Conservation (phyloP, 2,113 vertebrate species). For the Neofelis nebulosa region DNA sequence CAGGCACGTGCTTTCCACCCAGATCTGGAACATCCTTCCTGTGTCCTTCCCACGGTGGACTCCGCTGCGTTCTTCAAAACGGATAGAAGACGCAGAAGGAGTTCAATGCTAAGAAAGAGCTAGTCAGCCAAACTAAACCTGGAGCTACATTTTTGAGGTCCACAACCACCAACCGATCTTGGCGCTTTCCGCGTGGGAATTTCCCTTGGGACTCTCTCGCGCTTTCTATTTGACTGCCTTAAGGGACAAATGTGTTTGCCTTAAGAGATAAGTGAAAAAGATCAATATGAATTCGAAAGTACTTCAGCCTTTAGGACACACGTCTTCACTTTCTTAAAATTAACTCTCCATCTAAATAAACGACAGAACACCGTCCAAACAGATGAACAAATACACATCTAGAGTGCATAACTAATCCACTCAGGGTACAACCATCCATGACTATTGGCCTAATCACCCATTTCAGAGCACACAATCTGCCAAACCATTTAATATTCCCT, state of each 20-base stretch:
- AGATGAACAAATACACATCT: not conserved
- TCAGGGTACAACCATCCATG: not conserved
- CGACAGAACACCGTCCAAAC: not conserved
- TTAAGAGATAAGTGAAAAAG: conserved; percentile 11
- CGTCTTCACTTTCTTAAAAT: conserved; percentile 33
- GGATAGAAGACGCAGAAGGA: not conserved
- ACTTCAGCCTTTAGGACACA: not conserved
- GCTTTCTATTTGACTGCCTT: not conserved
- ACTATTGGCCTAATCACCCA: not conserved
- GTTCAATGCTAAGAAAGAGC: not conserved
- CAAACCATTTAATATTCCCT: conserved; percentile 60
- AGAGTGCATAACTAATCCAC: not conserved
- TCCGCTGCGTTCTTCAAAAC: not conserved
- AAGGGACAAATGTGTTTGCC: not conserved
- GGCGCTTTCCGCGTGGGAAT: not conserved
- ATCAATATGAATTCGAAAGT: conserved; percentile 3
- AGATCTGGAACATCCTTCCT: not conserved
- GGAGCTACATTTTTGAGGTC: not conserved
- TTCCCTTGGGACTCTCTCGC: not conserved
- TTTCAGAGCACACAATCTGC: conserved; percentile 52
- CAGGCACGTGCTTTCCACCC: not conserved
- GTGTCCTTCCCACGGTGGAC: not conserved
- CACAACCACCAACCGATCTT: not conserved
- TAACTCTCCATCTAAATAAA: conserved; percentile 25
- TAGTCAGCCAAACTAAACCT: conserved; percentile 17